phyloP scores from a whole-genome alignment of 2,888 invertebrate genomes.

The Nephrotoma appendiculata region DNA sequence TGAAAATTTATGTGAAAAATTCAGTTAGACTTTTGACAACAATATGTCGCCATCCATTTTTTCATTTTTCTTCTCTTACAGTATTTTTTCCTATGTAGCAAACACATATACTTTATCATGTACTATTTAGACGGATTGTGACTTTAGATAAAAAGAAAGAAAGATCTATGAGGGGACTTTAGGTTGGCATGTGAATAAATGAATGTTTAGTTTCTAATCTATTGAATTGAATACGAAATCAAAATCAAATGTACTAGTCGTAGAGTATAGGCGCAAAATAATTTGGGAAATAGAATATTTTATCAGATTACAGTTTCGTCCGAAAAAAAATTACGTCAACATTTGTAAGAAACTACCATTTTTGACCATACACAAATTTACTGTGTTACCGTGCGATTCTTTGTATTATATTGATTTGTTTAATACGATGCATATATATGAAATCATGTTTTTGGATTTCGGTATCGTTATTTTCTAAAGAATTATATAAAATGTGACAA shows the following conservation, averaged over 20 bases:
- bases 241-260: neutral
- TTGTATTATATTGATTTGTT: no score
- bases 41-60: conserved; percentile 4
- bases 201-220: neutral
- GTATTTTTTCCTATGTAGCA: neutral
- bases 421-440: no score
- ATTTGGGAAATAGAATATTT: neutral
- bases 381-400: no score
- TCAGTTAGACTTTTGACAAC: conserved; percentile 3
- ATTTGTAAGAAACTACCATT: no score
- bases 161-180: neutral
- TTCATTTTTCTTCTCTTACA: neutral
- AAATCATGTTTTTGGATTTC: no score
- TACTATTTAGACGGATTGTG: neutral
- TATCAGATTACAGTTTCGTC: neutral
- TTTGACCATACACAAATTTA: no score
- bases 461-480: no score
- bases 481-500: no score
- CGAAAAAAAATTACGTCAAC: no score
- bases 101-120: neutral
- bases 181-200: neutral
- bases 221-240: neutral
- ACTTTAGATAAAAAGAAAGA: neutral
- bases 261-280: neutral
- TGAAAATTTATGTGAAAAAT: conserved; percentile 1